Percentiles rank a stretch among this genome's conserved stretches.
These are phyloP conservation scores for Euwallacea similis DNA, from an alignment of 1,140 invertebrate genomes.

Conservation along the genomic window DNA sequence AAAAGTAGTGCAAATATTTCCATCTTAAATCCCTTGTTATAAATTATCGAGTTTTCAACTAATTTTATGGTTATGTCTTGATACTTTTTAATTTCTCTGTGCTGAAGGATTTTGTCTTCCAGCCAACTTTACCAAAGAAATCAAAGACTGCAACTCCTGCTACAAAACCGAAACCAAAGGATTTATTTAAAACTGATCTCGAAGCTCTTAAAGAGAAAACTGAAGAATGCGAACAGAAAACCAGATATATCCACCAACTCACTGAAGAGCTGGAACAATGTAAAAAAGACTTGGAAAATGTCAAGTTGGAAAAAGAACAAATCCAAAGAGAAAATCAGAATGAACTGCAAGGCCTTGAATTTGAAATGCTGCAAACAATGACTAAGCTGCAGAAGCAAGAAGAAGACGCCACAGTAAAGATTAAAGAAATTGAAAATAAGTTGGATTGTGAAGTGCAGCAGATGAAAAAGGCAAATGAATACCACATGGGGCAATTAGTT, in stretches of 20 bases:
- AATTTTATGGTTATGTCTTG: background rate
- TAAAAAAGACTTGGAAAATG: constrained; percentile 50
- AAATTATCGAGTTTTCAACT: background rate
- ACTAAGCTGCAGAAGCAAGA: constrained; percentile 43
- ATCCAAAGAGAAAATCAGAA: constrained; percentile 41
- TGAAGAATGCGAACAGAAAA: constrained; percentile 52
- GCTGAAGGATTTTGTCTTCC: constrained; percentile 4
- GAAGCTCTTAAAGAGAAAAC: constrained; percentile 51
- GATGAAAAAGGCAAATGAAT: constrained; percentile 43
- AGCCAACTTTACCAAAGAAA: constrained; percentile 49
- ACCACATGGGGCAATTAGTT: constrained; percentile 40
- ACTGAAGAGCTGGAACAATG: constrained; percentile 50
- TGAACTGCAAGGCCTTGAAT: constrained; percentile 45
- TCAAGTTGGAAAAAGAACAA: constrained; percentile 51
- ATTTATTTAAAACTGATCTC: constrained; percentile 37
- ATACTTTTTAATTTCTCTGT: background rate
- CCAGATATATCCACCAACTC: constrained; percentile 50
- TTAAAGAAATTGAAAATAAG: constrained; percentile 35
- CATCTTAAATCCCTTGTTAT: background rate
- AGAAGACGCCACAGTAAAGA: constrained; percentile 27
- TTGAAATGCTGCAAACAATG: constrained; percentile 45
- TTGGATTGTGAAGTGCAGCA: constrained; percentile 48
- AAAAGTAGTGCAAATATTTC: background rate
- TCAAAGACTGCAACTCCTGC: constrained; percentile 39
- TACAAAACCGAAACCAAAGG: constrained; percentile 38